phyloP scores from a whole-genome alignment of 2,113 vertebrate genomes.

The Rhipidura dahli region DNA sequence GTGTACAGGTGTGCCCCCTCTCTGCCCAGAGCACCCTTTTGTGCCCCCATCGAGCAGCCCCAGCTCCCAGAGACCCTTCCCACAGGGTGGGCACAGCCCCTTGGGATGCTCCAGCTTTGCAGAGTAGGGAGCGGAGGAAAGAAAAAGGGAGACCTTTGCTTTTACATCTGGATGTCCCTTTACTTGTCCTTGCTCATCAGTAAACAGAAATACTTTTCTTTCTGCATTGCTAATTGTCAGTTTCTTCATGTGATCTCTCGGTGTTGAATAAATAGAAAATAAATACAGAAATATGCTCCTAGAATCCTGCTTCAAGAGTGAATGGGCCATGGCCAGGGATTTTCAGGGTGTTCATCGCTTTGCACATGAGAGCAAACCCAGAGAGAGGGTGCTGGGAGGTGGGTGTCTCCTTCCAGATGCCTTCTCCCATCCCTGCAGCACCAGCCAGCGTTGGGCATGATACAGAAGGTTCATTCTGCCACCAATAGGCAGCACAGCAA shows the following conservation, averaged over 20 bases:
- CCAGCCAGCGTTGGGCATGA: accelerated
- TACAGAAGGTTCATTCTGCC: not conserved
- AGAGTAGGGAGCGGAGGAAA: accelerated
- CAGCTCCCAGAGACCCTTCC: not conserved
- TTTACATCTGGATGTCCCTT: not conserved
- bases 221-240: not conserved
- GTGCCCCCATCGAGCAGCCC: not conserved
- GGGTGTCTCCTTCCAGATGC: not conserved
- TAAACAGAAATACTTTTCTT: not conserved
- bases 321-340: accelerated
- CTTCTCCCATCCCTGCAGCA: not conserved
- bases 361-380: accelerated
- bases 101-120: accelerated
- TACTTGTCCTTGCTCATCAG: not conserved
- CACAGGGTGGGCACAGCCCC: accelerated
- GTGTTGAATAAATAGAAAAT: not conserved
- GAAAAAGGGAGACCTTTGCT: not conserved
- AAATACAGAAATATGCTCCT: not conserved
- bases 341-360: not conserved
- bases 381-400: not conserved
- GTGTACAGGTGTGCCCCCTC: accelerated
- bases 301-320: not conserved
- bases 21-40: not conserved
- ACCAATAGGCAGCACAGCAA: not conserved
- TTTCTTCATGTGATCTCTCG: not conserved